Conservation (phyloP, 2,113 vertebrate genomes). For the Lamprologus tigripictilis region DNA sequence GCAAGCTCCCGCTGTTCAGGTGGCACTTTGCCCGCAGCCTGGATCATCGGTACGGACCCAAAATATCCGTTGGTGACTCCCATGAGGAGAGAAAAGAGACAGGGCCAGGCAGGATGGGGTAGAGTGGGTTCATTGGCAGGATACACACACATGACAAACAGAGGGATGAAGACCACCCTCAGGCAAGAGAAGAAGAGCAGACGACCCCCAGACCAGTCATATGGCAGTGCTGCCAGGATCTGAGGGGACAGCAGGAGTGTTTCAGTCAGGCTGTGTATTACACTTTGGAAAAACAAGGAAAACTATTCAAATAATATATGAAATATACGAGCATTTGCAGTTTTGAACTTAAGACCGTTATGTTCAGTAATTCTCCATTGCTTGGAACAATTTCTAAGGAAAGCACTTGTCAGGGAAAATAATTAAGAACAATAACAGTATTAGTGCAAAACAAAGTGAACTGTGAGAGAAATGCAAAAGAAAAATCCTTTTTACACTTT, state of each 20-base stretch:
- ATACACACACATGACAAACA: conserved; percentile 95
- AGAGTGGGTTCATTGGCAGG: conserved; percentile 79
- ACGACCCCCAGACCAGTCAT: conserved; percentile 86
- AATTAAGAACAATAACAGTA: not conserved
- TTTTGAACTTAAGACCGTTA: not conserved
- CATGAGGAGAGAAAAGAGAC: conserved; percentile 94
- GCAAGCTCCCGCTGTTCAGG: conserved; percentile 91
- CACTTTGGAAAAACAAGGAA: not conserved
- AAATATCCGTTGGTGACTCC: conserved; percentile 96
- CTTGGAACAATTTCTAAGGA: not conserved
- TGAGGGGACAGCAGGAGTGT: conserved; percentile 22
- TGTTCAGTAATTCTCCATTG: not conserved
- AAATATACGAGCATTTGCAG: not conserved
- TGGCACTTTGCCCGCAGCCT: conserved; percentile 87
- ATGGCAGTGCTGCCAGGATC: conserved; percentile 92
- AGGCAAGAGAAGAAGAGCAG: conserved; percentile 88
- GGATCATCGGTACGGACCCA: conserved; percentile 96
- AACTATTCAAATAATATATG: not conserved
- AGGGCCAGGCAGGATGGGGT: conserved; percentile 93
- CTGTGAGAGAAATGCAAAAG: not conserved
- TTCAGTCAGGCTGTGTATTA: not conserved
- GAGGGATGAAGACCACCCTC: conserved; percentile 91
- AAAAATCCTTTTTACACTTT: not conserved
- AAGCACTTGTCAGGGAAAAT: not conserved
- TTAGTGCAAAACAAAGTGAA: not conserved